Conservation (phyloP, 2,888 invertebrate genomes). For the Caenorhabditis wallacei region DNA sequence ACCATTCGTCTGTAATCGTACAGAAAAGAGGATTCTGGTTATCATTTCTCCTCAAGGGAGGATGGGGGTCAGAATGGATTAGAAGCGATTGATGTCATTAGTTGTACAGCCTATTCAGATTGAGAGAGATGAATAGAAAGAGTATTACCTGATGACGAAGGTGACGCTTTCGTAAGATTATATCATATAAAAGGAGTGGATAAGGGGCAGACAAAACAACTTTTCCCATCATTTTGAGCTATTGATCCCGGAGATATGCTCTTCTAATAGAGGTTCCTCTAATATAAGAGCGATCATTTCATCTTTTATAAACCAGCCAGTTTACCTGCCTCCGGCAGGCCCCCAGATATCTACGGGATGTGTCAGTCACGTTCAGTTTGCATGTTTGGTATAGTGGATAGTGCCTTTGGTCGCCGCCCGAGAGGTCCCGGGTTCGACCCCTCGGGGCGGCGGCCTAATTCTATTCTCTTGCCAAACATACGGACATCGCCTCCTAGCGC, state of each 20-base stretch:
- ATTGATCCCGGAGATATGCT: neutral
- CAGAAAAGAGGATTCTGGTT: constrained; percentile 12
- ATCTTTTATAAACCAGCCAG: too few relatives aligned
- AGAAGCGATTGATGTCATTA: constrained; percentile 27
- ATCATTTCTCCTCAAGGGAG: neutral
- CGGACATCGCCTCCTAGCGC: too few relatives aligned
- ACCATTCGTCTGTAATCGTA: constrained; percentile 22
- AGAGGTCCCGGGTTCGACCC: too few relatives aligned
- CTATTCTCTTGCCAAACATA: too few relatives aligned
- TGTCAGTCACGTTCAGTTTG: too few relatives aligned
- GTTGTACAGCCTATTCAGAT: constrained; percentile 32
- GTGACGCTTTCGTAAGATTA: neutral
- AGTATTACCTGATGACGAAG: constrained; percentile 27
- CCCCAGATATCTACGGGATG: too few relatives aligned
- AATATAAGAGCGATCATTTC: too few relatives aligned
- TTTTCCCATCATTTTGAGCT: neutral
- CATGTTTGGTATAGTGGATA: too few relatives aligned
- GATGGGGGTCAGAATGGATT: constrained; percentile 29
- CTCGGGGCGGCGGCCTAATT: too few relatives aligned
- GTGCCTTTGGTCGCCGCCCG: too few relatives aligned
- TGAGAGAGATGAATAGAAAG: constrained; percentile 23
- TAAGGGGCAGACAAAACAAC: neutral
- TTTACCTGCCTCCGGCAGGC: too few relatives aligned
- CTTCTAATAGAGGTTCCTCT: neutral
- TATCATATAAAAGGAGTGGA: constrained; percentile 12